Evolutionary conservation across 1,140 invertebrate species (phyloP), one percentile per base, ranked within the genome.

Genomic region (Cydia pomonella): DNA sequence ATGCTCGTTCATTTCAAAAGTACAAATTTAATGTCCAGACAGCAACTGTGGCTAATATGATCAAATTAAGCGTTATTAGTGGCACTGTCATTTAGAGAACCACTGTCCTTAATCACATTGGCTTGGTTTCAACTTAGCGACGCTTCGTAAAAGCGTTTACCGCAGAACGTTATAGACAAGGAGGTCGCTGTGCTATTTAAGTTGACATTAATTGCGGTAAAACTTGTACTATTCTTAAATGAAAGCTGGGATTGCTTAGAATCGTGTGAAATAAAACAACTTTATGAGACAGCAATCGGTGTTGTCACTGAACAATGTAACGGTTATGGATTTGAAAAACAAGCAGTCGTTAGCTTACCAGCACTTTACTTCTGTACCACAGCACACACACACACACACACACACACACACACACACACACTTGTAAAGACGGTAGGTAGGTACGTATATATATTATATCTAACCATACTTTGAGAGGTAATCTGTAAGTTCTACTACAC

Each of bases 1-100:
- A n/a, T 59, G 53, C 16, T 10, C 12, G 21, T 59, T 59, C 53
- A 59, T 59, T 59, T 59, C 53, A 18, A 59, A 59, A 53, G 50
- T 21, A 59, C 21, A 59, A 59, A 1, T 23, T 59, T 59, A 59
- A 59, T 59, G 2, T 23, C 53, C 16, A 50, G 47, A 69, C 64
- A n/a, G 23, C 59, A 59, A 59, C 27, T 64, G 53, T 64, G 25
- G 63, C 29, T 69, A 69, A 69, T 69, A 69, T 77, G 74, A 63
- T 74, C 76, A 77, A 74, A 77, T 77, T 77, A 77, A 77, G 73
- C 72, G 64, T 77, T 62, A 77, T 69, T 69, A 69, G 64, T 69
- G 29, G 64, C 9, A 38, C 64, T 69, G 64, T 69, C 33, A 69
- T 74, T 74, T 74, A 33, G 69, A 66, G 27, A 78, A 75, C 77